phyloP scores from a whole-genome alignment of 1,140 invertebrate genomes.

The Leptinotarsa undecemlineata region DNA sequence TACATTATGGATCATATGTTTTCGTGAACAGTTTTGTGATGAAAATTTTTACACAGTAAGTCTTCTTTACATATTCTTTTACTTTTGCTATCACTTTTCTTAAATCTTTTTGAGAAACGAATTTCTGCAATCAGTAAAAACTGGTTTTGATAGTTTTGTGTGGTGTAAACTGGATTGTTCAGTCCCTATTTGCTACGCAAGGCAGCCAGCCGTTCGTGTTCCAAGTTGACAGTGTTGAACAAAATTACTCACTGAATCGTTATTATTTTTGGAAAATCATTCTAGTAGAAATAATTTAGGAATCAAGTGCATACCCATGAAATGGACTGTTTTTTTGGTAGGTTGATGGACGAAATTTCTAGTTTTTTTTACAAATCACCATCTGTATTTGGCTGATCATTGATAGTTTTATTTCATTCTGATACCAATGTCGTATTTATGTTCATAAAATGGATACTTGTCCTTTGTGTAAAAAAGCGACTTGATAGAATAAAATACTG shows the following conservation, averaged over 20 bases:
- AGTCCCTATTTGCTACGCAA: conserved; percentile 26
- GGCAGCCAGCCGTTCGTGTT: conserved; percentile 38
- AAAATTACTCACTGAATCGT: conserved; percentile 28
- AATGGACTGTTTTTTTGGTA: conserved; percentile 33
- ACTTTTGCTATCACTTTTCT: not conserved
- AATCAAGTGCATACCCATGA: conserved; percentile 12
- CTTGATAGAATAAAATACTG: not conserved
- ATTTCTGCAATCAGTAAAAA: conserved; percentile 17
- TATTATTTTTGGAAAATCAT: conserved; percentile 25
- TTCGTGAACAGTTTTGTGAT: conserved; percentile 37
- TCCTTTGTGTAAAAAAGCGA: conserved; percentile 38
- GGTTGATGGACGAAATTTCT: conserved; percentile 21
- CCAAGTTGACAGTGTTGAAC: conserved; percentile 35
- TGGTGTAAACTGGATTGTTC: conserved; percentile 31
- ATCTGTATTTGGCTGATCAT: conserved; percentile 36
- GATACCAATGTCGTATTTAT: conserved; percentile 42
- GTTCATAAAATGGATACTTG: conserved; percentile 38
- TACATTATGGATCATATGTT: conserved; percentile 43
- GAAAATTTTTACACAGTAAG: conserved; percentile 33
- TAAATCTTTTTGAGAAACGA: not conserved
- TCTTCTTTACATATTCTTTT: conserved; percentile 16
- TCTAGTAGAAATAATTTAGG: conserved; percentile 8
- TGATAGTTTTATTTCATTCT: conserved; percentile 48
- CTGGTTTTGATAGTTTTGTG: conserved; percentile 23
- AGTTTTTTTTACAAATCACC: conserved; percentile 30